Evolutionary conservation across 2,797 vertebrate genomes (phyloP).

Genomic region (Galagoides demidoff): DNA sequence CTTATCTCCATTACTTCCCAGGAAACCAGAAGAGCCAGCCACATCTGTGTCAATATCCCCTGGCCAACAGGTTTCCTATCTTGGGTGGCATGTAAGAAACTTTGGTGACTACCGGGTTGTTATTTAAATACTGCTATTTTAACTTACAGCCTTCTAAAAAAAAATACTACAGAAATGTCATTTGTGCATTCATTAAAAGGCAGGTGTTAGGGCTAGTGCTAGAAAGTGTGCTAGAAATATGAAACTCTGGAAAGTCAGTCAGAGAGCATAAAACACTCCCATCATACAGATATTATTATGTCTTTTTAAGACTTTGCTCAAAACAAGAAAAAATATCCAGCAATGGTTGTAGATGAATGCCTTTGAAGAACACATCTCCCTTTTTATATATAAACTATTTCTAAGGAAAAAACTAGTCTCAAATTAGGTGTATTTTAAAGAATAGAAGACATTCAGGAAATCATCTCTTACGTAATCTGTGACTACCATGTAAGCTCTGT

Average conservation of each 20-base stretch:
- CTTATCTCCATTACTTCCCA: rapidly evolving
- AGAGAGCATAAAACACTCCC: background rate
- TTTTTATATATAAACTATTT: background rate
- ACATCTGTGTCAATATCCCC: background rate
- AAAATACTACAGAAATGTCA: background rate
- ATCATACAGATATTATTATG: background rate
- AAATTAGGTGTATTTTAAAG: background rate
- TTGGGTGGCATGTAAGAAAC: background rate
- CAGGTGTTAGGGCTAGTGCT: background rate
- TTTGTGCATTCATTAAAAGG: background rate
- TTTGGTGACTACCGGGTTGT: background rate
- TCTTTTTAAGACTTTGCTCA: background rate
- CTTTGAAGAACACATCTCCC: background rate
- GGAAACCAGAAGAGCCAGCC: background rate
- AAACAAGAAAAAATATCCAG: background rate
- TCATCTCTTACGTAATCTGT: background rate
- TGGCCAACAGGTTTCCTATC: background rate
- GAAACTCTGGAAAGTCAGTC: background rate
- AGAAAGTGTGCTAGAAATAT: slow-evolving; percentile 1
- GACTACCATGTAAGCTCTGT: background rate
- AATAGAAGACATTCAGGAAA: background rate
- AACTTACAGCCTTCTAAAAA: background rate
- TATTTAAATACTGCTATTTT: background rate
- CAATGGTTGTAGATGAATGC: background rate
- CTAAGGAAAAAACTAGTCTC: background rate